A percentile compares a stretch with the other conserved stretches of the same genome.
These are phyloP conservation scores for Crotalus adamanteus DNA, from an alignment of 2,797 vertebrate species.

Conservation along the genomic window DNA sequence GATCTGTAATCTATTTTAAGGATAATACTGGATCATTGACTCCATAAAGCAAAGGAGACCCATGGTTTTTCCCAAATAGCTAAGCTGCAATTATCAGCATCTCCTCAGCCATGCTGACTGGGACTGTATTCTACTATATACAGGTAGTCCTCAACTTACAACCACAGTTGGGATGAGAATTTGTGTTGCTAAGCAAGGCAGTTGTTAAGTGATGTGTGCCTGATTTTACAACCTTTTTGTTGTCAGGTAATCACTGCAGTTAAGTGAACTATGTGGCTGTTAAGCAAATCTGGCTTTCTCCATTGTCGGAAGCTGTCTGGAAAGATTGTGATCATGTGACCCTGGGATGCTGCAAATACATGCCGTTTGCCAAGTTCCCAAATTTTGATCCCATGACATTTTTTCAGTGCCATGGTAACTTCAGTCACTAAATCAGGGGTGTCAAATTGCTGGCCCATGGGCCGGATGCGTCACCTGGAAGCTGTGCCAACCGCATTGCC, in stretches of 20 bases:
- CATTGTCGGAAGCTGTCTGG: not conserved
- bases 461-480: too few relatives aligned
- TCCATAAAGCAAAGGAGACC: not conserved
- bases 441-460: too few relatives aligned
- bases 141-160: not conserved
- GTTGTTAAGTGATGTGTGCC: not conserved
- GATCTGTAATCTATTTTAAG: not conserved
- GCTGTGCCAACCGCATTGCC: too few relatives aligned
- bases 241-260: too few relatives aligned
- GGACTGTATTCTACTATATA: not conserved
- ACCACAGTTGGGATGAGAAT: not conserved
- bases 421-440: not conserved
- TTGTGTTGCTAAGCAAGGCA: not conserved
- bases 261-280: too few relatives aligned
- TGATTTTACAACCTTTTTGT: not conserved
- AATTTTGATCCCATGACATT: not conserved
- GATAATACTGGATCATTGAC: not conserved
- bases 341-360: not conserved
- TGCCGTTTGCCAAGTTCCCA: not conserved
- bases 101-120: not conserved
- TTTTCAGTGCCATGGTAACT: not conserved
- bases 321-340: not conserved
- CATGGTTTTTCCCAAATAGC: not conserved
- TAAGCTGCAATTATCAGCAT: not conserved
- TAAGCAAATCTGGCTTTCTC: not conserved